These are phyloP conservation scores for Ypsolopha sequella DNA, from an alignment of 2,888 invertebrate genomes.

Conservation along the genomic window DNA sequence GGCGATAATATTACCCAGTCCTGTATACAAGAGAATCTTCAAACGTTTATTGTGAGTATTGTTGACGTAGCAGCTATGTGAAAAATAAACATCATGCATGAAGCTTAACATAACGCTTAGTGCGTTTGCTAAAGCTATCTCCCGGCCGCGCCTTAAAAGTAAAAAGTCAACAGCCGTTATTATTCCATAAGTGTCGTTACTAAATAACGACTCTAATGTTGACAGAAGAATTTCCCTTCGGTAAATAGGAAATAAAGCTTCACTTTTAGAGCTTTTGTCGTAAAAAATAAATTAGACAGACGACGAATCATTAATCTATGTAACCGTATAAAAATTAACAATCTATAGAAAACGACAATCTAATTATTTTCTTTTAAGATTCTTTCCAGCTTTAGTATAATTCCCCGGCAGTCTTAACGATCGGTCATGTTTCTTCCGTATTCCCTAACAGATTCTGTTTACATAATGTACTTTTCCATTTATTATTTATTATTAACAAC, in stretches of 20 bases:
- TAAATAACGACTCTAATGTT: slow-evolving; percentile 22
- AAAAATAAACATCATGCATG: slow-evolving; percentile 48
- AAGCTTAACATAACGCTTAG: slow-evolving; percentile 29
- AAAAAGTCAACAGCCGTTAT: slow-evolving; percentile 55
- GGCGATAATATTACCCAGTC: slow-evolving; percentile 28
- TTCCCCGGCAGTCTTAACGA: too few relatives aligned
- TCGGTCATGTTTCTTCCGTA: too few relatives aligned
- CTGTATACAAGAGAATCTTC: slow-evolving; percentile 21
- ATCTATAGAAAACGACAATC: too few relatives aligned
- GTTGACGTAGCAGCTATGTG: slow-evolving; percentile 49
- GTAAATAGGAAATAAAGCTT: slow-evolving; percentile 7
- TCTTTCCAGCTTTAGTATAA: too few relatives aligned
- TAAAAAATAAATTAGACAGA: background rate
- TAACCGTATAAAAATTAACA: too few relatives aligned
- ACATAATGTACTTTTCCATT: too few relatives aligned
- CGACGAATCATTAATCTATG: too few relatives aligned
- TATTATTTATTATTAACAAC: slow-evolving; percentile 6
- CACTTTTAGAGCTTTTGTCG: background rate
- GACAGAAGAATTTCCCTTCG: slow-evolving; percentile 5
- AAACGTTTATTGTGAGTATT: slow-evolving; percentile 37
- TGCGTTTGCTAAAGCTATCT: slow-evolving; percentile 63
- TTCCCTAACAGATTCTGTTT: too few relatives aligned
- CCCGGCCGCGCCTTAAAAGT: slow-evolving; percentile 43
- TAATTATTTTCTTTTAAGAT: too few relatives aligned
- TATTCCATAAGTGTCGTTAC: slow-evolving; percentile 42